Percentiles rank a stretch among this genome's conserved stretches.
phyloP scores from a whole-genome alignment of 2,113 vertebrate species.

The Megalops atlanticus region DNA sequence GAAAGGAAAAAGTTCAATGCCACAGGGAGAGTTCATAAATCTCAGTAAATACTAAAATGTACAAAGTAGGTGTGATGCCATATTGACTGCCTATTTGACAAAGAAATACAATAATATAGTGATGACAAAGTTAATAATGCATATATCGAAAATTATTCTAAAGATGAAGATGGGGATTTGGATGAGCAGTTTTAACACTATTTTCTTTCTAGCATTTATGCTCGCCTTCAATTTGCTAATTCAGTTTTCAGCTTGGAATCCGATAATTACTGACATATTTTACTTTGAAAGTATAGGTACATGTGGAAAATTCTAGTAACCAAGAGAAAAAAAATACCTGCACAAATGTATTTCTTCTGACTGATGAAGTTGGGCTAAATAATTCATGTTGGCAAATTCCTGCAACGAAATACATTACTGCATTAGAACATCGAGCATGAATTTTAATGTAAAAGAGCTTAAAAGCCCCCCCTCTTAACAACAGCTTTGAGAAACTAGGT shows the following conservation, averaged over 20 bases:
- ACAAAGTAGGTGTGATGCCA: no score
- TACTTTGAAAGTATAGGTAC: background rate
- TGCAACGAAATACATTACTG: conserved; percentile 34
- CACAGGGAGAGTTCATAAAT: no score
- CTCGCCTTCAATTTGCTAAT: background rate
- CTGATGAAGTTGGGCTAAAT: conserved; percentile 8
- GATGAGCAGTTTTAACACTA: no score
- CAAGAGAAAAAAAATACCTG: conserved; percentile 15
- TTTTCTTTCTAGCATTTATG: background rate
- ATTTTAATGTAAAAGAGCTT: conserved; percentile 49
- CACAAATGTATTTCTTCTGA: conserved; percentile 13
- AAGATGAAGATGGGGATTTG: no score
- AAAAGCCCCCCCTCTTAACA: conserved; percentile 48
- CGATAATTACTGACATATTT: background rate
- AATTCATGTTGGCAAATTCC: conserved; percentile 23
- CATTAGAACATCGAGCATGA: conserved; percentile 31
- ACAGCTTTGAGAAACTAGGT: conserved; percentile 64
- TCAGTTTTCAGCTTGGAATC: background rate
- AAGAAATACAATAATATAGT: no score
- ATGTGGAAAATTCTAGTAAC: background rate
- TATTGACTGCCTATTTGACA: no score
- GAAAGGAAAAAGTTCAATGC: no score
- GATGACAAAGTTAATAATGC: no score
- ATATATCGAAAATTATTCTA: no score
- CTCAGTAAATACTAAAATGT: no score